These are phyloP conservation scores for Mesitornis unicolor DNA, from an alignment of 2,113 vertebrate genomes.

Conservation along the genomic window DNA sequence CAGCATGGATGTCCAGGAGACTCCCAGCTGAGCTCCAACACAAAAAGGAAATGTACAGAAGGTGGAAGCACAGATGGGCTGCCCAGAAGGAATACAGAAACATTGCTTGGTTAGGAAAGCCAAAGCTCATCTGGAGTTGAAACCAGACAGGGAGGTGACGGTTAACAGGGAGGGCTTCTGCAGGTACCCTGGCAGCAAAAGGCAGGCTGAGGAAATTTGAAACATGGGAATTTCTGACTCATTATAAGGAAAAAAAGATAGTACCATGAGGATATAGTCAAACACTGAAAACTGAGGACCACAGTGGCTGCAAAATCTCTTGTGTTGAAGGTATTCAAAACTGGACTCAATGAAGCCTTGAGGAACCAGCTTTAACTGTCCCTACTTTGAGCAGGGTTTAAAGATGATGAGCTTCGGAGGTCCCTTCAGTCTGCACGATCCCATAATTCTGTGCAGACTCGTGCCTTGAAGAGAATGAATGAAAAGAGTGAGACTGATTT, in stretches of 20 bases:
- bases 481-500: background rate
- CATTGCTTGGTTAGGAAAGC: background rate
- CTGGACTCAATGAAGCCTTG: background rate
- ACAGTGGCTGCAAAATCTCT: background rate
- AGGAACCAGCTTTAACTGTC: background rate
- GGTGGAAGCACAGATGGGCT: background rate
- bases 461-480: background rate
- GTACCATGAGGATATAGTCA: background rate
- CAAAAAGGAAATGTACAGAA: background rate
- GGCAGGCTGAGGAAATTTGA: background rate
- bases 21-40: background rate
- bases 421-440: background rate
- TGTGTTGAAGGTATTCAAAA: background rate
- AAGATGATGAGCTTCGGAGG: background rate
- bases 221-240: background rate
- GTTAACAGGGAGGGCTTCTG: background rate
- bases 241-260: background rate
- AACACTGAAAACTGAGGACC: background rate
- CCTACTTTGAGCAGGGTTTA: background rate
- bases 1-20: background rate
- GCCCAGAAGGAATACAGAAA: background rate
- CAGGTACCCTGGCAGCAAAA: background rate
- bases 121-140: background rate
- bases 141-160: background rate
- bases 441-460: background rate